Evolutionary conservation across 23 tunicate species (phyloP).

Genomic region (Trididemnum clinides): DNA sequence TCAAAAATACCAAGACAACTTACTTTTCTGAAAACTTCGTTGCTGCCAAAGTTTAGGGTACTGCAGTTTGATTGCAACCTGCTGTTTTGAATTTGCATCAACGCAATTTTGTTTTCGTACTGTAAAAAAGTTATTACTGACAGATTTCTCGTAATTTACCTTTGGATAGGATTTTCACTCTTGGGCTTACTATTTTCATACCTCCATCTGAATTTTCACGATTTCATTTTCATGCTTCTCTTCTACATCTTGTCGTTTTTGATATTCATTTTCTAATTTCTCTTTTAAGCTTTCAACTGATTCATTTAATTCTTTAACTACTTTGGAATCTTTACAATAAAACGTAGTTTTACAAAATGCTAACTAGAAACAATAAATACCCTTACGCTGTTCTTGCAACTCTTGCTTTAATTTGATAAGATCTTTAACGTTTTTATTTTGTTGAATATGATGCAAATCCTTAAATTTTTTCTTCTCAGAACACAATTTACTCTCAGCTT

Average conservation of each 20-base stretch:
- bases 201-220: conserved; percentile 31
- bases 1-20: not conserved
- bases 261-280: not conserved
- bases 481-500: not conserved
- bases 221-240: conserved; percentile 30
- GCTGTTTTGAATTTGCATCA: conserved; percentile 28
- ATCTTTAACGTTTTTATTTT: not conserved
- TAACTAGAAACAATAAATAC: not conserved
- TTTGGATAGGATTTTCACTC: no score
- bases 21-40: conserved; percentile 28
- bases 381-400: not conserved
- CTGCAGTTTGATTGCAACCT: conserved; percentile 1
- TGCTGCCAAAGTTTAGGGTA: not conserved
- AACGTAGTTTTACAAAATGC: not conserved
- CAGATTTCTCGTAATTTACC: no score
- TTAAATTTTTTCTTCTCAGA: not conserved
- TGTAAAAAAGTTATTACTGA: not conserved
- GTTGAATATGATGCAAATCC: not conserved
- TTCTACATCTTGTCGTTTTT: conserved; percentile 16
- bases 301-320: conserved; percentile 7
- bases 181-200: no score
- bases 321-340: not conserved
- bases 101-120: conserved; percentile 21
- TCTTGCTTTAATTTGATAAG: not conserved
- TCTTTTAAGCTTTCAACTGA: not conserved